A percentile compares a stretch with the other conserved stretches of the same genome.
Conservation (phyloP, 2,113 vertebrate genomes). For the Desmodus rotundus region DNA sequence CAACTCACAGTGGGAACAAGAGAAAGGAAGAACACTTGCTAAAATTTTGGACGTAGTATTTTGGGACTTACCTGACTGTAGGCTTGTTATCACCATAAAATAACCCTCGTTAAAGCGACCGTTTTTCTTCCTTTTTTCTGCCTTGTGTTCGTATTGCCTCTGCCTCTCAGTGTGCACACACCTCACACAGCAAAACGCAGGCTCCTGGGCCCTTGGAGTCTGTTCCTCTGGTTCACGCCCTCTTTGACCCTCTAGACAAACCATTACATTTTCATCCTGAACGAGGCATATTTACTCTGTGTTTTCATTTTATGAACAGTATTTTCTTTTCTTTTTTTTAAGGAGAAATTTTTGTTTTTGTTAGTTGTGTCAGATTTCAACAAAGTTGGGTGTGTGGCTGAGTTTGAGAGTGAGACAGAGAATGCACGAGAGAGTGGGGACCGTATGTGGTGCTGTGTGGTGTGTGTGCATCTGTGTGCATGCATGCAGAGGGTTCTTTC, state of each 20-base stretch:
- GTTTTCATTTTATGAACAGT: background rate
- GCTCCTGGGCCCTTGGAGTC: background rate
- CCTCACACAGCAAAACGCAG: background rate
- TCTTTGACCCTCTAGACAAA: background rate
- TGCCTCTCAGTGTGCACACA: background rate
- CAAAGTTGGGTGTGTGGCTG: background rate
- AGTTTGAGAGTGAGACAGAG: background rate
- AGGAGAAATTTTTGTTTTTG: background rate
- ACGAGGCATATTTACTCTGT: conserved; percentile 46
- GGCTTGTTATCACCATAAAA: conserved; percentile 57
- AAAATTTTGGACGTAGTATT: conserved; percentile 64
- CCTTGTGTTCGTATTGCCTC: background rate
- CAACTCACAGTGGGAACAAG: conserved; percentile 52
- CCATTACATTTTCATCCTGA: background rate
- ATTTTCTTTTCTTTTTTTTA: background rate
- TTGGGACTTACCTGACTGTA: conserved; percentile 56
- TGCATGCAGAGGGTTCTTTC: background rate
- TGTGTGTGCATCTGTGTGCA: background rate
- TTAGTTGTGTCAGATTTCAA: background rate
- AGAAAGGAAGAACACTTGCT: conserved; percentile 61
- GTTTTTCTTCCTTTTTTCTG: background rate
- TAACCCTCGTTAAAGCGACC: background rate
- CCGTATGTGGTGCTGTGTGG: background rate
- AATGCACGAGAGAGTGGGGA: background rate
- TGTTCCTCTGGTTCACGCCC: background rate